phyloP scores from a whole-genome alignment of 1,140 invertebrate genomes.

The Eciton burchellii region DNA sequence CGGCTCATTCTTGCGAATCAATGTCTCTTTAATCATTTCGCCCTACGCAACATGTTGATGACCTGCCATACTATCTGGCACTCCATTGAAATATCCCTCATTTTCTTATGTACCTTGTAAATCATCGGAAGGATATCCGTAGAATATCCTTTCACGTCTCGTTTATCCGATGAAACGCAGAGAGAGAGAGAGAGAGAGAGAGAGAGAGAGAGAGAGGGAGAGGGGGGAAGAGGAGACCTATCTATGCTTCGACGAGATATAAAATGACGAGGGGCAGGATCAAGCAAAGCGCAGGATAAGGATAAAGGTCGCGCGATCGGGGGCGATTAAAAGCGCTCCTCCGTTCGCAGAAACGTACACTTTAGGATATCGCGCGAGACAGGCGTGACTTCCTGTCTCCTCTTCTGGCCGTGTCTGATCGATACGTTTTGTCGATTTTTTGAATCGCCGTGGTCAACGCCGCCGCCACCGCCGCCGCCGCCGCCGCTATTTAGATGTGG shows the following conservation, averaged over 20 bases:
- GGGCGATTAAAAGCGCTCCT: conserved; percentile 17
- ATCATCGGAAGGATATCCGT: background rate
- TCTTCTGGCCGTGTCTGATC: conserved; percentile 38
- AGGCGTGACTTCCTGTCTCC: conserved; percentile 52
- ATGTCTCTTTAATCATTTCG: conserved; percentile 39
- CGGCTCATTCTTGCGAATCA: conserved; percentile 41
- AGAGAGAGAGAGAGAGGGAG: no score
- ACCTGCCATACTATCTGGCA: no score
- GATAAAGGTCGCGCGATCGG: background rate
- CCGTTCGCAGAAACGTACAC: conserved; percentile 6
- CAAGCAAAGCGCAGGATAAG: background rate
- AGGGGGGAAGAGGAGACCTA: no score
- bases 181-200: no score
- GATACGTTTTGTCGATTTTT: conserved; percentile 56
- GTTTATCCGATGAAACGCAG: no score
- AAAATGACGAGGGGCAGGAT: background rate
- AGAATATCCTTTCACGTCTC: background rate
- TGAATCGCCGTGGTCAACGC: conserved; percentile 42
- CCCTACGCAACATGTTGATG: conserved; percentile 10
- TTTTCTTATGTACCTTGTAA: background rate
- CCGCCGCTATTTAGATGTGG: conserved; percentile 57
- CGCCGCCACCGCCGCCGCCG: no score
- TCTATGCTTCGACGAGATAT: background rate
- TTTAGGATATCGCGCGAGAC: conserved; percentile 36
- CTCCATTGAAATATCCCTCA: background rate